Evolutionary conservation across 2,888 invertebrate species (phyloP), one percentile per base, ranked within the genome.

Genomic region (Phorcus lineatus): DNA sequence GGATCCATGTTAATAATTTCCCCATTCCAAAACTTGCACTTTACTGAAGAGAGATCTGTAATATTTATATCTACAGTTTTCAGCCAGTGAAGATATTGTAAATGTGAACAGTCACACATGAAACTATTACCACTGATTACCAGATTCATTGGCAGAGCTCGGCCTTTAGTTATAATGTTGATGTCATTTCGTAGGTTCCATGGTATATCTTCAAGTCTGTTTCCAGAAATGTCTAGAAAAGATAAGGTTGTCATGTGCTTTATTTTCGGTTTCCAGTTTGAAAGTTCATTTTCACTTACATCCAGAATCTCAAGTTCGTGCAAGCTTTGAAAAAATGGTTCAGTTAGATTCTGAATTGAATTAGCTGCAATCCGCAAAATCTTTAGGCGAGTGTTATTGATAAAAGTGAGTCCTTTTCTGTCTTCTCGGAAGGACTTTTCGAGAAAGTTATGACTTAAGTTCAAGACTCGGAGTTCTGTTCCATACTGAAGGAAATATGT

Each of bases 211-310:
- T 78, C 74, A 7, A 84, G 31, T 53, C 62, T 57, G 55, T 84
- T 84, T 54, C 77, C 36, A 19, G 47, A 40, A 40, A 84, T 13
- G 31, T 84, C 79, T 2, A 84, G 19, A n/a, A 47, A 47, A 47
- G 47, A 47, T 47, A 47, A 47, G 7, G 4, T 47, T 47, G 19
- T 55, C 79, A 79, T 77, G 13, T 80, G 77, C 40, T 55, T 40
- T 16, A 82, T 24, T 19, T 79, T 57, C 6, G 82, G 19, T 2
- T 78, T 74, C 55, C 81, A 77, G 16, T 28, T 57, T 17, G 62
- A 81, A 7, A 84, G 31, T 4, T 76, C 78, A 74, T 84, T 84
- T 19, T 57, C 16, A n/a, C 74, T 74, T 17, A 84, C 36, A 76
- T 77, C 74, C n/a, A 84, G 55, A 40, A 77, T 55, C 40, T 36